Conservation (phyloP, 30 jellyfish, hydroid and myxozoan genomes). For the Aurelia sp. region DNA sequence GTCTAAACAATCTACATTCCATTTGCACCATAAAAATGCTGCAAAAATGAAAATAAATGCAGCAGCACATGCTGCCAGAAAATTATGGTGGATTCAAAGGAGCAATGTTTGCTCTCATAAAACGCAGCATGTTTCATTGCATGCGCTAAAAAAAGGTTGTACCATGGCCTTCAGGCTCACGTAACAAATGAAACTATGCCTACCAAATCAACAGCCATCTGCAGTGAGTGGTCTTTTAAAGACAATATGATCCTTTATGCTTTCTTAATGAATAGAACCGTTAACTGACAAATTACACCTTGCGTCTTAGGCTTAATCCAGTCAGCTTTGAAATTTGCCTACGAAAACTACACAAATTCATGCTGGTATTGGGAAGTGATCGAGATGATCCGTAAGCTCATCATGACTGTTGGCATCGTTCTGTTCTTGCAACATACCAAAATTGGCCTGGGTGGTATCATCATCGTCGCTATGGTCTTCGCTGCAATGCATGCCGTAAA, state of each 20-base stretch:
- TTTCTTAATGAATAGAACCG: neutral
- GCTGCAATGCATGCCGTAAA: slow-evolving; percentile 17
- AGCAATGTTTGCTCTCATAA: no score
- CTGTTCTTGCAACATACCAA: neutral
- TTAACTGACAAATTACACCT: neutral
- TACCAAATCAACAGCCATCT: no score
- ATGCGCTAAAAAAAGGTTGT: no score
- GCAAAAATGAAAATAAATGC: no score
- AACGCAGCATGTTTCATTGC: no score
- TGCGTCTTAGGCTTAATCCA: neutral
- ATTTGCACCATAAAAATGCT: no score
- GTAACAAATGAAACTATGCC: no score
- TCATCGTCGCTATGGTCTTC: slow-evolving; percentile 8
- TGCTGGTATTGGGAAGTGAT: slow-evolving; percentile 47
- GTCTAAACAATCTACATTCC: no score
- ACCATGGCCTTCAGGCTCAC: no score
- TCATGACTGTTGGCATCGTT: slow-evolving; percentile 27
- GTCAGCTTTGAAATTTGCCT: slow-evolving; percentile 18
- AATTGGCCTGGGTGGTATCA: slow-evolving; percentile 3
- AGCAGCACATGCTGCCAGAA: no score
- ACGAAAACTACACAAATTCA: slow-evolving; percentile 20
- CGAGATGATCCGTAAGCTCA: slow-evolving; percentile 31
- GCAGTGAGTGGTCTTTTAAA: no score
- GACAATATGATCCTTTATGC: neutral
- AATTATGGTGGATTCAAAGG: no score